These are phyloP conservation scores for Petaurus breviceps DNA, from an alignment of 2,113 vertebrate genomes.

Conservation along the genomic window DNA sequence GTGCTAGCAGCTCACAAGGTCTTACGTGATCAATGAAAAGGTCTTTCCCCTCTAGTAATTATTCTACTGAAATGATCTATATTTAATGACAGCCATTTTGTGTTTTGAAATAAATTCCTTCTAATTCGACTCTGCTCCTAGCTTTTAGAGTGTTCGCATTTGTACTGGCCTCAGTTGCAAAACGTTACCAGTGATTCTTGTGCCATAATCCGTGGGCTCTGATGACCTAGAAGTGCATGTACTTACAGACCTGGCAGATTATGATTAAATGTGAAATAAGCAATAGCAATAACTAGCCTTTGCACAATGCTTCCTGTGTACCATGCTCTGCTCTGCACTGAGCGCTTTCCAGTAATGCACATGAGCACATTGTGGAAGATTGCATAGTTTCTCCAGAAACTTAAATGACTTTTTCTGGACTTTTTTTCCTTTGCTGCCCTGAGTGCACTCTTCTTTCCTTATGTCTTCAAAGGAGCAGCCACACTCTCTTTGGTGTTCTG, in stretches of 20 bases:
- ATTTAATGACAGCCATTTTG: background rate
- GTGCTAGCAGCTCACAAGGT: background rate
- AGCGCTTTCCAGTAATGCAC: conserved; percentile 12
- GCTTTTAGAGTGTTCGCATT: background rate
- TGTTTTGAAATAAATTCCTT: conserved; percentile 41
- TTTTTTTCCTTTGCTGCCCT: conserved; percentile 43
- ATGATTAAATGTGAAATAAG: too few species aligned
- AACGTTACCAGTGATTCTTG: conserved; percentile 6
- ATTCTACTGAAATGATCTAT: background rate
- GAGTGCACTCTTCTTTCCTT: conserved; percentile 46
- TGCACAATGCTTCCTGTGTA: background rate
- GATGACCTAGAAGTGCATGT: conserved; percentile 9
- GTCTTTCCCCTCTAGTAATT: background rate
- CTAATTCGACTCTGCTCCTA: conserved; percentile 19
- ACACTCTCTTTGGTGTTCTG: conserved; percentile 94
- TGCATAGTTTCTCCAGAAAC: conserved; percentile 47
- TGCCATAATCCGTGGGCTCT: conserved; percentile 15
- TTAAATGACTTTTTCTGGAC: conserved; percentile 12
- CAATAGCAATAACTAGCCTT: too few species aligned
- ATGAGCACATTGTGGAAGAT: background rate
- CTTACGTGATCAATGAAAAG: background rate
- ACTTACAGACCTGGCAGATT: too few species aligned
- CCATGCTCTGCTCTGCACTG: conserved; percentile 23
- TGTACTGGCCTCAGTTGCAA: too few species aligned
- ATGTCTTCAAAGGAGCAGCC: conserved; percentile 87